Conservation (phyloP, 2,888 invertebrate species). For the Scrobipalpa atriplicella region DNA sequence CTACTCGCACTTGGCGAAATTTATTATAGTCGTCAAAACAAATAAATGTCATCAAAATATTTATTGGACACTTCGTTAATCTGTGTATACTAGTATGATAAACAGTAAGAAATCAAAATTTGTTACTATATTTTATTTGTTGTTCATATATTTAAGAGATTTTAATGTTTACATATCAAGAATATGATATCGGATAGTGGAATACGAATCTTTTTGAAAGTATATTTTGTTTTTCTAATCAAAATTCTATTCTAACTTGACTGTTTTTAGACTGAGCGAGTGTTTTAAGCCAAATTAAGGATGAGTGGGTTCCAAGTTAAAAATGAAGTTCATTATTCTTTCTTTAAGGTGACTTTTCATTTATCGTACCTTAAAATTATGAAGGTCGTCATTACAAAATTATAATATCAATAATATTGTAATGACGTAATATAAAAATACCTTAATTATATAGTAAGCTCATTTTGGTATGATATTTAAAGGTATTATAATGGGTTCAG, state of each 20-base stretch:
- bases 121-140: slow-evolving; percentile 22
- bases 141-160: slow-evolving; percentile 16
- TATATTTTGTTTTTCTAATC: slow-evolving; percentile 16
- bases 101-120: slow-evolving; percentile 10
- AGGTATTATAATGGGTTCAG: background rate
- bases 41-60: slow-evolving; percentile 7
- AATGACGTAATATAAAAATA: too few relatives aligned
- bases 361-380: background rate
- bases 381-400: too few relatives aligned
- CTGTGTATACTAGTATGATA: background rate
- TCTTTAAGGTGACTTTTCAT: background rate
- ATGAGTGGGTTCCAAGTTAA: background rate
- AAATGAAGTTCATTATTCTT: background rate
- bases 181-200: slow-evolving; percentile 13
- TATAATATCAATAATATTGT: background rate
- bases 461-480: slow-evolving; percentile 8
- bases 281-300: slow-evolving; percentile 22
- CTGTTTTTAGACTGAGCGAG: slow-evolving; percentile 20
- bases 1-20: too few relatives aligned
- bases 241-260: slow-evolving; percentile 12
- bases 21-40: slow-evolving; percentile 6
- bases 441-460: background rate
- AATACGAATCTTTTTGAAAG: background rate
- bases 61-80: slow-evolving; percentile 13
- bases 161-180: slow-evolving; percentile 22